These are phyloP conservation scores for Leptestheria dahalacensis DNA, from an alignment of 1,140 invertebrate species.

Conservation along the genomic window DNA sequence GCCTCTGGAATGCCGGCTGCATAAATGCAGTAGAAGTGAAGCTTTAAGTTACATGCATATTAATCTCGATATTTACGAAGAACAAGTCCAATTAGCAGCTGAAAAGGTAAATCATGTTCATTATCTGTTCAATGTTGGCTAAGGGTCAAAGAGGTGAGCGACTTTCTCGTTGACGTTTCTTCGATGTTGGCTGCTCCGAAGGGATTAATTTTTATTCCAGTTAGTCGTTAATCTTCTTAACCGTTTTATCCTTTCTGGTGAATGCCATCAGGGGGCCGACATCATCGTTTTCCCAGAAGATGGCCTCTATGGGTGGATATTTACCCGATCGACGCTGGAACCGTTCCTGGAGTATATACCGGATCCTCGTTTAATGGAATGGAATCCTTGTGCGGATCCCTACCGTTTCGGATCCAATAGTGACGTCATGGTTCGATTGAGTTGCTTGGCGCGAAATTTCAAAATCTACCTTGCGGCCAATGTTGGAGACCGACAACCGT, in stretches of 20 bases:
- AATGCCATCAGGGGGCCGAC: slow-evolving; percentile 23
- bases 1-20: not conserved
- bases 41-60: not conserved
- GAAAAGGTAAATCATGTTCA: not conserved
- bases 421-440: not conserved
- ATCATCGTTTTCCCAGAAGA: slow-evolving; percentile 32
- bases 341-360: slow-evolving; percentile 12
- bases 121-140: too few species aligned
- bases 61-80: slow-evolving; percentile 5
- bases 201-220: too few species aligned
- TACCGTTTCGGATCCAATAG: not conserved
- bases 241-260: not conserved
- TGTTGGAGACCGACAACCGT: slow-evolving; percentile 3
- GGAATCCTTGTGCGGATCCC: slow-evolving; percentile 8
- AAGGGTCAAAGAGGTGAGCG: too few species aligned
- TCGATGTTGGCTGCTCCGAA: too few species aligned
- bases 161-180: too few species aligned
- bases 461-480: slow-evolving; percentile 4
- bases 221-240: too few species aligned
- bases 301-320: slow-evolving; percentile 19
- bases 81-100: not conserved
- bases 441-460: slow-evolving; percentile 4
- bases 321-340: slow-evolving; percentile 2
- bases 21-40: not conserved
- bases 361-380: not conserved